These are phyloP conservation scores for Caenorhabditis sp. DNA, from an alignment of 2,888 invertebrate genomes.

Conservation along the genomic window DNA sequence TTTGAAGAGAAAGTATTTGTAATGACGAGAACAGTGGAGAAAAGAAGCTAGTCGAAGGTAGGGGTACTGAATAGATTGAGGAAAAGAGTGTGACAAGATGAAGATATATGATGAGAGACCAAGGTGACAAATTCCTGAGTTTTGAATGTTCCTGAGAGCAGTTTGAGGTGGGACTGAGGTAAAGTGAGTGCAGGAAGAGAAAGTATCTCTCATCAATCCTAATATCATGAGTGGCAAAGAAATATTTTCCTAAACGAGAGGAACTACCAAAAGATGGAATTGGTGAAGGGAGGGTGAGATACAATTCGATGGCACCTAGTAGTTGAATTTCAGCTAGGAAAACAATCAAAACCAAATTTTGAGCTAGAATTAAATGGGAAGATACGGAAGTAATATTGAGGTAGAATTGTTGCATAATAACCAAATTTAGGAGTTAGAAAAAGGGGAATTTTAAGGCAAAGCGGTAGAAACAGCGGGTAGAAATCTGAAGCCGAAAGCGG, in stretches of 20 bases:
- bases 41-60: slow-evolving; percentile 31
- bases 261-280: slow-evolving; percentile 9
- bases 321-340: slow-evolving; percentile 50
- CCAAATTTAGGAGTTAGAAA: slow-evolving; percentile 51
- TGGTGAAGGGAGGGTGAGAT: slow-evolving; percentile 8
- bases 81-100: slow-evolving; percentile 55
- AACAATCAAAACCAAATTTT: slow-evolving; percentile 43
- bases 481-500: slow-evolving; percentile 64
- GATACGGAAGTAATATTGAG: slow-evolving; percentile 40
- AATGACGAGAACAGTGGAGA: slow-evolving; percentile 53
- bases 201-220: slow-evolving; percentile 54
- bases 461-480: slow-evolving; percentile 53
- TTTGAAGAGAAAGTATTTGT: slow-evolving; percentile 29
- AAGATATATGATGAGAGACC: slow-evolving; percentile 65
- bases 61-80: not conserved
- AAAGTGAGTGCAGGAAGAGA: slow-evolving; percentile 55
- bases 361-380: slow-evolving; percentile 30
- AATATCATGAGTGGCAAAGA: slow-evolving; percentile 19
- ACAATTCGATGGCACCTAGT: slow-evolving; percentile 53
- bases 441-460: slow-evolving; percentile 27
- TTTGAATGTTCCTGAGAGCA: slow-evolving; percentile 66
- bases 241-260: slow-evolving; percentile 47
- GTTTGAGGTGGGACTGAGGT: slow-evolving; percentile 44
- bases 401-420: slow-evolving; percentile 66
- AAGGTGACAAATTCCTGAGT: slow-evolving; percentile 67